Base-by-base conservation (phyloP, 1,140 invertebrate species). In the Hermatobates lingyangjiaoensis region DNA sequence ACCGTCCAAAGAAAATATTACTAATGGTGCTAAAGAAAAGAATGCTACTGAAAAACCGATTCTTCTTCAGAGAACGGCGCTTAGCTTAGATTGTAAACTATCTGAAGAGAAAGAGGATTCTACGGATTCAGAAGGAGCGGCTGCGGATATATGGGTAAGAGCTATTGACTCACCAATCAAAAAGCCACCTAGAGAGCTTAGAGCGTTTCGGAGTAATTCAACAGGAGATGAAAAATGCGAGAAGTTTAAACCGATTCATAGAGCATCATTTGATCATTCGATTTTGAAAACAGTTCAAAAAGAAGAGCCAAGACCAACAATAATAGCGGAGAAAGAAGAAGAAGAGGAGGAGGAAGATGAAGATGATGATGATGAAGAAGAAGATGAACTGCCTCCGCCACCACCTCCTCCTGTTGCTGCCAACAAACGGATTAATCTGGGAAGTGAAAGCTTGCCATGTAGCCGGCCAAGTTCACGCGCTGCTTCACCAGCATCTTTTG, bases 81-180 rank as follows among this genome's bases (percentile, higher is more conserved):
- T 20, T 20, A 42, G 39, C 21, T 42, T 42, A 20, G 39, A 42
- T 18, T 44, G 44, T 34, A 28, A 46, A 48, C 12, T 47, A 10
- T 39, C 21, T 23, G 42, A 56, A 52, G 48, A 46, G 3, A 47
- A 55, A 27, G 45, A 52, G 27, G 56, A 57, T 24, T 56, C 54
- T 21, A 52, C 54, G 18, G 56, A 55, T 21, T 54, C 53, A 14
- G 60, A 61, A 21, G 59, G 59, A 20, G 60, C 57, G 23, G 59
- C 60, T 3, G 60, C 60, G 5, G 60, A 61, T 28, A 61, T 61
- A 26, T 61, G 60, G 60, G 59, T 61, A 3, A 42, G 60, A 25
- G 54, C 60, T 1, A 61, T 61, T 21, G 60, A 61, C 20, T 61
- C 60, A 1, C 60, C 60, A 2, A 50, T 61, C 10, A 59, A 59